A percentile compares a stretch with the other conserved stretches of the same genome.
Conservation (phyloP, 2,113 vertebrate genomes). For the Carassius auratus region DNA sequence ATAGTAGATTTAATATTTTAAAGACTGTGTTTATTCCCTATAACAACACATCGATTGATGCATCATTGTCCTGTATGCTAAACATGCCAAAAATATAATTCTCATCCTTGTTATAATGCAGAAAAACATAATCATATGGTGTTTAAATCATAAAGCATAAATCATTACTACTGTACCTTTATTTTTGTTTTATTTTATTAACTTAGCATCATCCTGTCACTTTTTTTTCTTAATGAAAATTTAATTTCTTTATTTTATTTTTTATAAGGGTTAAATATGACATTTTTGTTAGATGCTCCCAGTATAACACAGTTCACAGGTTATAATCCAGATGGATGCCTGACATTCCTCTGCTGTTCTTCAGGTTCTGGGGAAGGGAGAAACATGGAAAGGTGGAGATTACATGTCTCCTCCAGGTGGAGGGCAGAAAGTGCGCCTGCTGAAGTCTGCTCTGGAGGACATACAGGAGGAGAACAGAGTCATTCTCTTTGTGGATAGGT, state of each 20-base stretch:
- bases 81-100: too few species aligned
- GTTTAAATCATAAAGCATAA: not conserved
- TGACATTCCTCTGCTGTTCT: not conserved
- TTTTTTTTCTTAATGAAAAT: not conserved
- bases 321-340: not conserved
- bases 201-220: not conserved
- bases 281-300: not conserved
- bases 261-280: not conserved
- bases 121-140: too few species aligned
- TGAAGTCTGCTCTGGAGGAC: constrained; percentile 84
- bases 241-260: not conserved
- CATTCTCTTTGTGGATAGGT: constrained; percentile 93
- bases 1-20: not conserved
- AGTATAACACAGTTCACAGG: not conserved
- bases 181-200: not conserved
- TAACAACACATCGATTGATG: too few species aligned
- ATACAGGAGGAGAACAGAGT: constrained; percentile 78
- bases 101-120: not conserved
- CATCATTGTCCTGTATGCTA: too few species aligned
- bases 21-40: too few species aligned
- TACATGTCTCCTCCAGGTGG: constrained; percentile 79
- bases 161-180: not conserved
- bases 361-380: constrained; percentile 86
- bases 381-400: constrained; percentile 84
- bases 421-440: constrained; percentile 89